A percentile compares a stretch with the other conserved stretches of the same genome.
These are phyloP conservation scores for Cryptocheilus praepositus DNA, from an alignment of 2,888 invertebrate genomes.

Conservation along the genomic window DNA sequence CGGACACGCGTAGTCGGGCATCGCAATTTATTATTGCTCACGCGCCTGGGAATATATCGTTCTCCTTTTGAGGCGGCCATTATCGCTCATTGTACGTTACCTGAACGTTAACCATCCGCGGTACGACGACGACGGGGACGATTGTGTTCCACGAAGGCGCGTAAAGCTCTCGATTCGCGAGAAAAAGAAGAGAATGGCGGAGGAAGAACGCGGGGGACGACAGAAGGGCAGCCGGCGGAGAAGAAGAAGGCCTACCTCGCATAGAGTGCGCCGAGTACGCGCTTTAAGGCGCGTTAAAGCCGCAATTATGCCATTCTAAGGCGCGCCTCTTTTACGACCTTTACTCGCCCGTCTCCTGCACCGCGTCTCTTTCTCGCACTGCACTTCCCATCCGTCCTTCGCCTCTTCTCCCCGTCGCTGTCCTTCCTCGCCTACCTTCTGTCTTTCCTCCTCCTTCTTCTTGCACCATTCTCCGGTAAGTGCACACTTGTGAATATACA, in stretches of 20 bases:
- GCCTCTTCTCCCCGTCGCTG: slow-evolving; percentile 23
- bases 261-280: slow-evolving; percentile 28
- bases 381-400: no score
- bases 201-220: slow-evolving; percentile 1
- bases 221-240: neutral
- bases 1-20: slow-evolving; percentile 27
- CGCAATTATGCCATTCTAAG: slow-evolving; percentile 47
- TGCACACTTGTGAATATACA: slow-evolving; percentile 16
- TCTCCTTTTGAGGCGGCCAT: slow-evolving; percentile 26
- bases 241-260: slow-evolving; percentile 24
- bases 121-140: neutral
- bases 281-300: slow-evolving; percentile 47
- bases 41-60: slow-evolving; percentile 19
- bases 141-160: slow-evolving; percentile 19
- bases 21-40: slow-evolving; percentile 37
- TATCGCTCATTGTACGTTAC: slow-evolving; percentile 16
- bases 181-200: slow-evolving; percentile 4
- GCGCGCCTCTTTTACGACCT: slow-evolving; percentile 43
- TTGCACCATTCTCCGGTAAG: neutral
- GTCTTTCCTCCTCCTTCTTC: slow-evolving; percentile 11
- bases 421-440: slow-evolving; percentile 17
- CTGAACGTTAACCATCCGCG: slow-evolving; percentile 9
- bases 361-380: slow-evolving; percentile 12
- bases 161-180: slow-evolving; percentile 10
- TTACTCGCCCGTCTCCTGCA: slow-evolving; percentile 24